Evolutionary conservation across 2,888 invertebrate species (phyloP), one percentile per base, ranked within the genome.

Genomic region (Sphinx pinastri): DNA sequence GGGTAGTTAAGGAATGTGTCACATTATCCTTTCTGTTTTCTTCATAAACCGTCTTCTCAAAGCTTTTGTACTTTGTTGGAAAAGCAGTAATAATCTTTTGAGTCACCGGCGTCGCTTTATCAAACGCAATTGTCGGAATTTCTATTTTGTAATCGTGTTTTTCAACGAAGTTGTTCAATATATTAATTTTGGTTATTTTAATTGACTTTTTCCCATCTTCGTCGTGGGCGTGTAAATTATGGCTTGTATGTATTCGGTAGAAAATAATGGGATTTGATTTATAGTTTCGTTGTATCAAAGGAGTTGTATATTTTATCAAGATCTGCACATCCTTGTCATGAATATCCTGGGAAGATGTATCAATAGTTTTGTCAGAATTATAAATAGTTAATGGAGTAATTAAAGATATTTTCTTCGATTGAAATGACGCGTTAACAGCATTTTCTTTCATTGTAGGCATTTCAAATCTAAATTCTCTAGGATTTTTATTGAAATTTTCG

Each of bases 121-220:
- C 16, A 19, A 13, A 8, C 55, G 14, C 16, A 14, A 57, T 1
- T 19, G 45, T 47, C 19, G 47, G 63, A 13, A 68, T 14, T 16
- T 47, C 10, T 14, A 68, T 47, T 47, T 47, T 60, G 45, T 68
- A 67, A 59, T 54, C 19, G 13, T 63, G 14, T 54, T 54, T 68
- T 13, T 59, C 38, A 14, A 45, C 14, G 16, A 45, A 57, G 19
- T 47, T 47, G 1, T 49, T 14, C 6, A 19, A 16, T 10, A 68
- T 47, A 19, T 68, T 47, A 19, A 68, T 47, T 68, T 57, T 45
- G 14, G 55, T 57, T 16, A 68, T 47, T 68, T 68, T 68, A 1
- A 57, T 19, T 19, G 57, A 68, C 14, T 57, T 45, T 25, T 19
- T 45, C 16, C 12, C 31, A 19, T n/a, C 47, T 45, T 57, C 12